Conservation (phyloP, 2,888 invertebrate species). For the Venusia cambrica region DNA sequence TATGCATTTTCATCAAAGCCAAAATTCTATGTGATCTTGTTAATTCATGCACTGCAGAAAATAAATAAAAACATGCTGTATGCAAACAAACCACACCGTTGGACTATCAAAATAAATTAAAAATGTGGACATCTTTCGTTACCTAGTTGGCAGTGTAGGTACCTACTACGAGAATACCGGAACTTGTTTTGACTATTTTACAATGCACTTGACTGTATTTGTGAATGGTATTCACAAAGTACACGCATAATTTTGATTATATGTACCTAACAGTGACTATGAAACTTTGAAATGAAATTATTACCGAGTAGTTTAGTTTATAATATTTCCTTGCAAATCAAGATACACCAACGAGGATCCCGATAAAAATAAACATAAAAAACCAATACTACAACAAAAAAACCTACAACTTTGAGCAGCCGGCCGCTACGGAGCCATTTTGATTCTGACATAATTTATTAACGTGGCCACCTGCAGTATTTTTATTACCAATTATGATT, state of each 20-base stretch:
- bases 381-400: too few species aligned
- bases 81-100: constrained; percentile 1
- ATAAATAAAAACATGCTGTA: background rate
- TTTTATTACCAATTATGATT: background rate
- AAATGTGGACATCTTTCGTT: background rate
- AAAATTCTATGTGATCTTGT: constrained; percentile 2
- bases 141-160: background rate
- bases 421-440: background rate
- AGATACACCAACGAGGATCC: background rate
- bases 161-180: background rate
- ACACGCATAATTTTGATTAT: background rate
- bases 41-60: constrained; percentile 1
- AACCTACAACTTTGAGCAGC: background rate
- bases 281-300: background rate
- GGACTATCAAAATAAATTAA: background rate
- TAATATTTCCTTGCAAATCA: background rate
- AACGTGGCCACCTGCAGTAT: constrained; percentile 1
- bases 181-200: background rate
- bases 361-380: background rate
- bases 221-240: background rate
- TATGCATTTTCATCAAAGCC: background rate
- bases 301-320: background rate
- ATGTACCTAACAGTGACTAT: background rate
- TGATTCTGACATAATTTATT: background rate
- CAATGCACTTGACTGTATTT: background rate